Conservation (phyloP, 2,113 vertebrate species). For the Vireo altiloquus region DNA sequence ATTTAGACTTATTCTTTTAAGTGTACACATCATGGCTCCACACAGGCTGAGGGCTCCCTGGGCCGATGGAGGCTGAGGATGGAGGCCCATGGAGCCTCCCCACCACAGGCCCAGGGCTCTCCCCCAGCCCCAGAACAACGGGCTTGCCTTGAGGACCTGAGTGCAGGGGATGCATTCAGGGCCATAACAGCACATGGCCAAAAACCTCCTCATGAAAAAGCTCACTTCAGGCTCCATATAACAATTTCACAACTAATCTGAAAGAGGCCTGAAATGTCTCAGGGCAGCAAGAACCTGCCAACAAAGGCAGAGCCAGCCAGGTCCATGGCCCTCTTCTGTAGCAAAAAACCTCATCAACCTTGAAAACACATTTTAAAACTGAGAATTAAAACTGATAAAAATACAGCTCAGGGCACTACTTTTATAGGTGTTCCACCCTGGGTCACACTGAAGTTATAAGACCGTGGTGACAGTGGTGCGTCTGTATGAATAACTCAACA, state of each 20-base stretch:
- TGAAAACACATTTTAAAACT: not conserved
- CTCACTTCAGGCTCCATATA: not conserved
- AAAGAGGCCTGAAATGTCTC: rapidly evolving
- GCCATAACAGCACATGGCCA: not conserved
- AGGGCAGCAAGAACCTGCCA: not conserved
- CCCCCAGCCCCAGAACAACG: not conserved
- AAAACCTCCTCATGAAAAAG: not conserved
- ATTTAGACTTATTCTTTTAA: not conserved
- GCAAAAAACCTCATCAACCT: rapidly evolving
- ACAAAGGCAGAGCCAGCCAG: not conserved
- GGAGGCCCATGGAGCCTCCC: not conserved
- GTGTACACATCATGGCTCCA: not conserved
- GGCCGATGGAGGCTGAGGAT: rapidly evolving
- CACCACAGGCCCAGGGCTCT: not conserved
- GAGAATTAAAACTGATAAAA: not conserved
- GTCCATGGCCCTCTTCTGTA: not conserved
- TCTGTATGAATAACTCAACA: not conserved
- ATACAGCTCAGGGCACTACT: not conserved
- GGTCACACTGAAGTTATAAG: not conserved
- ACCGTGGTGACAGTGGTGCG: not conserved
- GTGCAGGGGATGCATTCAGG: not conserved
- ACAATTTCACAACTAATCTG: not conserved
- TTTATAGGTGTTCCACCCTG: not conserved
- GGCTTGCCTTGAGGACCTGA: not conserved
- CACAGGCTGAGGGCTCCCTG: not conserved